Evolutionary conservation across 1,140 invertebrate species (phyloP).

Genomic region (Drosophila mojavensis): DNA sequence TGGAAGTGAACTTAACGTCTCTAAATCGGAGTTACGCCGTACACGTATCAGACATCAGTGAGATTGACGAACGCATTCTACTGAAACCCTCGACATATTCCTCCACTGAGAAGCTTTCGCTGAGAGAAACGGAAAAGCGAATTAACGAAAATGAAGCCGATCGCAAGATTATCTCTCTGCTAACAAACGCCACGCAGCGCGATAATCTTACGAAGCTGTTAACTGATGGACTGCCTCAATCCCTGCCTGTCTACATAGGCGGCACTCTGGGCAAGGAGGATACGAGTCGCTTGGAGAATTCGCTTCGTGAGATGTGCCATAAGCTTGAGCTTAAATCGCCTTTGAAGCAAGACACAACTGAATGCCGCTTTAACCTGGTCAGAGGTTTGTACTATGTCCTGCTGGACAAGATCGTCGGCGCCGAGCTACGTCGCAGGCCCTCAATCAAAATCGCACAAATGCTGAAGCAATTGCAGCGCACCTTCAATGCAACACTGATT

Average conservation of each 20-base stretch:
- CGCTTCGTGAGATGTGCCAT: constrained; percentile 13
- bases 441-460: constrained; percentile 87
- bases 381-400: constrained; percentile 91
- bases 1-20: constrained; percentile 92
- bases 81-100: constrained; percentile 84
- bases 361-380: constrained; percentile 29
- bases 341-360: not conserved
- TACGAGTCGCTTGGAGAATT: constrained; percentile 8
- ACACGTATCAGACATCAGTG: constrained; percentile 94
- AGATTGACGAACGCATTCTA: constrained; percentile 98
- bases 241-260: constrained; percentile 27
- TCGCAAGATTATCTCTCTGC: not conserved
- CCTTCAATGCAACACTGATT: constrained; percentile 94
- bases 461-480: constrained; percentile 86
- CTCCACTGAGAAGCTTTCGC: not conserved
- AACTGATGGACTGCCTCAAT: constrained; percentile 15
- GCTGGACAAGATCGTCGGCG: constrained; percentile 92
- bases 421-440: constrained; percentile 90
- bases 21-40: constrained; percentile 95
- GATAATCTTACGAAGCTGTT: constrained; percentile 24
- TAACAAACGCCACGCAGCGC: not conserved
- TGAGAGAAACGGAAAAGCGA: not conserved
- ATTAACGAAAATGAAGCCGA: not conserved
- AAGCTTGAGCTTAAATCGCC: constrained; percentile 19
- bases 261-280: constrained; percentile 13